Conservation (phyloP, 2,113 vertebrate genomes). For the Podiceps cristatus region DNA sequence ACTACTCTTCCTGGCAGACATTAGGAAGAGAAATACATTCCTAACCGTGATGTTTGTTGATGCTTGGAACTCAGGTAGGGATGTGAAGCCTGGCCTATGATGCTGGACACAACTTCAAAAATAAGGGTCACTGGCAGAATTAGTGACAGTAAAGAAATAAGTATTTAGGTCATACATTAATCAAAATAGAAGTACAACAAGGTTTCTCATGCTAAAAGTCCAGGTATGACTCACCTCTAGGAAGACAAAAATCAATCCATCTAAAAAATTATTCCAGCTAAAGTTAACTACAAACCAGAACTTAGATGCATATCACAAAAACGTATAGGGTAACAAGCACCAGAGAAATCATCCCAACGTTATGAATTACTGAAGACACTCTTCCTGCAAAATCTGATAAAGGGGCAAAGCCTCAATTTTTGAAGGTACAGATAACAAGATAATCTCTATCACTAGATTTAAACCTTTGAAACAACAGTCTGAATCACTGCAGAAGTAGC, state of each 20-base stretch:
- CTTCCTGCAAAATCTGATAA: not conserved
- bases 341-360: not conserved
- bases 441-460: not conserved
- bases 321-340: not conserved
- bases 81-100: not conserved
- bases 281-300: not conserved
- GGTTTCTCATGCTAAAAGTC: not conserved
- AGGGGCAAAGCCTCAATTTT: not conserved
- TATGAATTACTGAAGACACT: not conserved
- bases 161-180: not conserved
- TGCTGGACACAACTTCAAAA: not conserved
- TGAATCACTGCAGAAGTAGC: not conserved
- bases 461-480: not conserved
- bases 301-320: not conserved
- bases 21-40: not conserved
- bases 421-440: not conserved
- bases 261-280: not conserved
- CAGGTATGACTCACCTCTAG: not conserved
- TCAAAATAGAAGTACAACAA: not conserved
- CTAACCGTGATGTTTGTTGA: not conserved
- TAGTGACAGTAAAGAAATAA: not conserved
- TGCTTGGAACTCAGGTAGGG: not conserved
- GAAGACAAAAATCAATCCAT: not conserved
- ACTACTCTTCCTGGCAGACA: rapidly evolving
- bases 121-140: not conserved